Percentiles rank a stretch among this genome's conserved stretches.
Evolutionary conservation across 64 coral and sea anemone genomes (phyloP).

Genomic region (Exaiptasia diaphana): DNA sequence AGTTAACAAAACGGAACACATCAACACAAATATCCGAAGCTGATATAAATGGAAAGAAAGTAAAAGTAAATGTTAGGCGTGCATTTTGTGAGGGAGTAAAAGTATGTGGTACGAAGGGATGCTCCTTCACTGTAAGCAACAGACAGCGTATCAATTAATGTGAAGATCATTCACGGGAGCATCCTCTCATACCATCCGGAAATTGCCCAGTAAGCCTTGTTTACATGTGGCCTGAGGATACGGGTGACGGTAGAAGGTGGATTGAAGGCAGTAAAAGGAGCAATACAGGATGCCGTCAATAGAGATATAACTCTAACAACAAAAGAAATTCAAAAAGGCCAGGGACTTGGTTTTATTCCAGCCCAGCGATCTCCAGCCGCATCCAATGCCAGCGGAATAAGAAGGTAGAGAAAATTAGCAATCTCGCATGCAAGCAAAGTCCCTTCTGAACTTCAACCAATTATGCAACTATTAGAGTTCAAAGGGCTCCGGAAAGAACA

Average conservation of each 20-base stretch:
- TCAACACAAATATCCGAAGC: slow-evolving; percentile 1
- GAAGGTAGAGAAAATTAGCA: slow-evolving; percentile 14
- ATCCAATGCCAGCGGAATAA: slow-evolving; percentile 15
- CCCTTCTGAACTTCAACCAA: not conserved
- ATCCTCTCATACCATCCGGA: not conserved
- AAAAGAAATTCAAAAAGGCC: slow-evolving; percentile 45
- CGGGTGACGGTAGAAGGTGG: slow-evolving; percentile 45
- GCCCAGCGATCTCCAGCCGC: slow-evolving; percentile 38
- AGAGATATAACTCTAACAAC: slow-evolving; percentile 29
- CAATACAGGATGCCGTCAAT: slow-evolving; percentile 12
- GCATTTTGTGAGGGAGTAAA: slow-evolving; percentile 58
- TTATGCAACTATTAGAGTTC: slow-evolving; percentile 40
- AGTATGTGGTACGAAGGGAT: not conserved
- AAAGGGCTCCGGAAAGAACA: slow-evolving; percentile 23
- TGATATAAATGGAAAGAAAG: not conserved
- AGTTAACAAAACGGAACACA: slow-evolving; percentile 39
- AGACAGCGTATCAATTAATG: slow-evolving; percentile 49
- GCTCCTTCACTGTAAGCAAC: slow-evolving; percentile 25
- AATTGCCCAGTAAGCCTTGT: not conserved
- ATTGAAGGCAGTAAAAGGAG: slow-evolving; percentile 23
- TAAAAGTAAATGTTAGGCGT: not conserved
- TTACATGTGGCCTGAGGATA: slow-evolving; percentile 37
- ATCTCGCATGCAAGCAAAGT: not conserved
- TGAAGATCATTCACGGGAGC: not conserved
- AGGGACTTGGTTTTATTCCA: slow-evolving; percentile 33